phyloP scores from a whole-genome alignment of 2,888 invertebrate species.

The Thelaira solivaga region DNA sequence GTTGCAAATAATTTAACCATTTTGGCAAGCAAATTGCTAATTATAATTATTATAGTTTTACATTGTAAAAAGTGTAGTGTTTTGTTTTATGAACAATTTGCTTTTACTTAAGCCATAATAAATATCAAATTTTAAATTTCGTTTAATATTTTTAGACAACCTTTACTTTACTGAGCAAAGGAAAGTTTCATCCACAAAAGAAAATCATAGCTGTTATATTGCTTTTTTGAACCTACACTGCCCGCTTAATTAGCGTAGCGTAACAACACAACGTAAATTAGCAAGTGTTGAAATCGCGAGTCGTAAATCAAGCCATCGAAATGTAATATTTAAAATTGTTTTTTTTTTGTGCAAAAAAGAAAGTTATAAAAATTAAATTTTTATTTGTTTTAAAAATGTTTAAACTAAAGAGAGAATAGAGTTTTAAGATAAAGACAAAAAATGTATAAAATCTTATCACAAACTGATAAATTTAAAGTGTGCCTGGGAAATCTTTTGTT shows the following conservation, averaged over 20 bases:
- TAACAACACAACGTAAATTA: not conserved
- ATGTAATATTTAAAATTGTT: not conserved
- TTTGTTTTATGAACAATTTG: too few relatives aligned
- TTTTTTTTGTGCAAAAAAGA: not conserved
- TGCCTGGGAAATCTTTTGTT: not conserved
- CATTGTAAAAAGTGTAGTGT: too few relatives aligned
- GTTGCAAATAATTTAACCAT: too few relatives aligned
- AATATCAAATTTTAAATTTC: too few relatives aligned
- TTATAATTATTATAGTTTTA: too few relatives aligned
- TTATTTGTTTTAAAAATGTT: not conserved
- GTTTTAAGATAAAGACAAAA: too few relatives aligned
- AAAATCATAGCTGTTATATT: not conserved
- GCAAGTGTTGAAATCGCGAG: constrained; percentile 13
- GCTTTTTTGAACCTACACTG: not conserved
- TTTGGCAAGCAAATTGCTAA: too few relatives aligned
- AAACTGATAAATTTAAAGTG: not conserved
- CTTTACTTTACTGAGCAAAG: too few relatives aligned
- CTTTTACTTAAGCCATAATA: too few relatives aligned
- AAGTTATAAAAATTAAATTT: not conserved
- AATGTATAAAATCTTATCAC: constrained; percentile 1
- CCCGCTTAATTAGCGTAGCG: not conserved
- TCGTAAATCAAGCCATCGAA: not conserved
- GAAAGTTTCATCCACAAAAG: not conserved
- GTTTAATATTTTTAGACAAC: too few relatives aligned
- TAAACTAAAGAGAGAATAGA: not conserved